Conservation (phyloP, 2,113 vertebrate species). For the Serinus canaria region DNA sequence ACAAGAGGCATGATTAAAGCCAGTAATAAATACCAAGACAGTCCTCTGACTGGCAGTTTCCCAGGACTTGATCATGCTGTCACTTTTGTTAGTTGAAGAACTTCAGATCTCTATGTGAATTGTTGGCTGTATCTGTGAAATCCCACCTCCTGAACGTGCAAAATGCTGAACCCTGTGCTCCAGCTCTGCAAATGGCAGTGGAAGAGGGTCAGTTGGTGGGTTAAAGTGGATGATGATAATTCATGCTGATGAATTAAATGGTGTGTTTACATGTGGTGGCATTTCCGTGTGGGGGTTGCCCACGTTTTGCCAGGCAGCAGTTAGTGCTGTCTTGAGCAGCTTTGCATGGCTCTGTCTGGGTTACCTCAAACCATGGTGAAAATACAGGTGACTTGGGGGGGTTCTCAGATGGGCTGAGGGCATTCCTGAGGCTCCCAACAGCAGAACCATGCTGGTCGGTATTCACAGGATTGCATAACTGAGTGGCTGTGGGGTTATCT, state of each 20-base stretch:
- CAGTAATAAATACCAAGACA: neutral
- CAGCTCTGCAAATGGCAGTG: neutral
- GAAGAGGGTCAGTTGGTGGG: neutral
- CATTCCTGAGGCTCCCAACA: neutral
- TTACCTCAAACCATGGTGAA: neutral
- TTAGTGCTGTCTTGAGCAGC: neutral
- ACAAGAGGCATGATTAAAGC: neutral
- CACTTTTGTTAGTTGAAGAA: neutral
- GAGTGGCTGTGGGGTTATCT: neutral
- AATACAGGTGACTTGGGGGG: rapidly evolving
- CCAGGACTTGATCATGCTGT: neutral
- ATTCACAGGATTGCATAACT: neutral
- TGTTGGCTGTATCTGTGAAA: neutral
- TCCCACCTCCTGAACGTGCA: neutral
- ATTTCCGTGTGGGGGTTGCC: neutral
- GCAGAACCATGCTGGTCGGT: neutral
- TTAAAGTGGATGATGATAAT: neutral
- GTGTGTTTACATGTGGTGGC: neutral
- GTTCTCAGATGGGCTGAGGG: neutral
- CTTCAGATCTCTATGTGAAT: neutral
- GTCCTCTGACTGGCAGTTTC: neutral
- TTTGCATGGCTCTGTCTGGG: neutral
- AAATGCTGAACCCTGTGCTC: neutral
- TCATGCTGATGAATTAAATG: neutral
- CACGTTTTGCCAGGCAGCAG: neutral